Percentiles rank a stretch among this genome's conserved stretches.
These are phyloP conservation scores for Drosophila borborema DNA, from an alignment of 2,888 invertebrate species.

Conservation along the genomic window DNA sequence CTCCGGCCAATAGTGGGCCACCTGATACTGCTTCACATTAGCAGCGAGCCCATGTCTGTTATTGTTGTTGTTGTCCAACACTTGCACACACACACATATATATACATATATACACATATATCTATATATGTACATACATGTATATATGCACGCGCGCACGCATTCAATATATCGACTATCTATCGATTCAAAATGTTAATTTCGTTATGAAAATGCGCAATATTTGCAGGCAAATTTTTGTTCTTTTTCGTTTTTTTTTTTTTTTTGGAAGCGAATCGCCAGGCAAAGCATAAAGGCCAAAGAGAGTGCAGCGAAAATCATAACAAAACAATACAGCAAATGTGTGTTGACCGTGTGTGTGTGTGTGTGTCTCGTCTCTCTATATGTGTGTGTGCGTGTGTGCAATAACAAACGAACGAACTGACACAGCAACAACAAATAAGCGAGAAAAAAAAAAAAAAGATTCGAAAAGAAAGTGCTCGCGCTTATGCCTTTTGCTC, in stretches of 20 bases:
- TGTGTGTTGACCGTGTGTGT: neutral
- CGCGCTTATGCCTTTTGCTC: constrained; percentile 8
- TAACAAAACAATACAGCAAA: constrained; percentile 47
- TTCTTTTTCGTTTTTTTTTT: neutral
- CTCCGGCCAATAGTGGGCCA: constrained; percentile 32
- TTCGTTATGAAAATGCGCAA: constrained; percentile 66
- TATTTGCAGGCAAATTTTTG: constrained; percentile 36
- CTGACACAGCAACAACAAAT: constrained; percentile 23
- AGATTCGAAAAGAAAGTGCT: constrained; percentile 56
- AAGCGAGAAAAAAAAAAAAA: constrained; percentile 12
- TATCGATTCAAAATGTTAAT: constrained; percentile 70
- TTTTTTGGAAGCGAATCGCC: constrained; percentile 45
- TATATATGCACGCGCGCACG: constrained; percentile 5
- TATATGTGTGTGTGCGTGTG: neutral
- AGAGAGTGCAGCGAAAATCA: constrained; percentile 53
- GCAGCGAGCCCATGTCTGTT: constrained; percentile 22
- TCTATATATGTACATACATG: no score
- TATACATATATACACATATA: no score
- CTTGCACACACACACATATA: neutral
- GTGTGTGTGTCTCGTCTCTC: neutral
- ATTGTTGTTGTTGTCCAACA: constrained; percentile 4
- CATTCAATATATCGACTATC: constrained; percentile 63
- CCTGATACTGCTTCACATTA: constrained; percentile 39
- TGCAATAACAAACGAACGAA: constrained; percentile 34
- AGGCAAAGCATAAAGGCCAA: constrained; percentile 51